A percentile compares a stretch with the other conserved stretches of the same genome.
phyloP scores from a whole-genome alignment of 2,797 vertebrate species.

The Trematomus bernacchii region DNA sequence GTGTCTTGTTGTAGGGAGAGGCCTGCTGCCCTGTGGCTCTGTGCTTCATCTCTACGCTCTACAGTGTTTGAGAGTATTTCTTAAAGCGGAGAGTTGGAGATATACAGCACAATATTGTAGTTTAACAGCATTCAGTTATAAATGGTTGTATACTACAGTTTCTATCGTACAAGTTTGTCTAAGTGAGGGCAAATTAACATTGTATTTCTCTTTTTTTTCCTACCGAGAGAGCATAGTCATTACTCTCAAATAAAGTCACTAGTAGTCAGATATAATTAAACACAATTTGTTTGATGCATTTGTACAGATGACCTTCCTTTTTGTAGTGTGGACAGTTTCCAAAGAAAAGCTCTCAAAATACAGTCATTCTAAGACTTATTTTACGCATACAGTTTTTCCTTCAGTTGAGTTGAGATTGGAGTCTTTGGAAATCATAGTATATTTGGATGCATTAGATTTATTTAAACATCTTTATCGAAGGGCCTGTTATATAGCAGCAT shows the following conservation, averaged over 20 bases:
- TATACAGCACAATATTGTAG: not conserved
- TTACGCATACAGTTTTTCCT: too few species aligned
- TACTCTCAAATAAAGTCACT: not conserved
- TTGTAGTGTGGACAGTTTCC: not conserved
- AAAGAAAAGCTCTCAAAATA: not conserved
- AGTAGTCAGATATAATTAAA: not conserved
- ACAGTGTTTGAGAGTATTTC: not conserved
- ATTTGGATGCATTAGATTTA: not conserved
- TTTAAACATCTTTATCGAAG: not conserved
- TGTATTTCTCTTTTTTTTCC: conserved; percentile 1
- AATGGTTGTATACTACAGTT: too few species aligned
- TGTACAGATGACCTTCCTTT: not conserved
- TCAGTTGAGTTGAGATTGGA: not conserved
- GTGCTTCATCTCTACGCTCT: not conserved
- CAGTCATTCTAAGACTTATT: not conserved
- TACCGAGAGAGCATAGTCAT: not conserved
- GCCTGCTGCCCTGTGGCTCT: not conserved
- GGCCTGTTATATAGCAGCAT: too few species aligned
- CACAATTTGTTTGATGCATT: not conserved
- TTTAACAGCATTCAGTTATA: not conserved
- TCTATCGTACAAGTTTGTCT: not conserved
- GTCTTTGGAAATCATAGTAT: not conserved
- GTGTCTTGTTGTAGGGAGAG: conserved; percentile 4
- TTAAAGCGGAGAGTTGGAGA: not conserved
- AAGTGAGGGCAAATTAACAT: not conserved